A percentile compares a stretch with the other conserved stretches of the same genome.
Evolutionary conservation across 2,797 vertebrate species (phyloP).

Genomic region (Naso thynnoides): DNA sequence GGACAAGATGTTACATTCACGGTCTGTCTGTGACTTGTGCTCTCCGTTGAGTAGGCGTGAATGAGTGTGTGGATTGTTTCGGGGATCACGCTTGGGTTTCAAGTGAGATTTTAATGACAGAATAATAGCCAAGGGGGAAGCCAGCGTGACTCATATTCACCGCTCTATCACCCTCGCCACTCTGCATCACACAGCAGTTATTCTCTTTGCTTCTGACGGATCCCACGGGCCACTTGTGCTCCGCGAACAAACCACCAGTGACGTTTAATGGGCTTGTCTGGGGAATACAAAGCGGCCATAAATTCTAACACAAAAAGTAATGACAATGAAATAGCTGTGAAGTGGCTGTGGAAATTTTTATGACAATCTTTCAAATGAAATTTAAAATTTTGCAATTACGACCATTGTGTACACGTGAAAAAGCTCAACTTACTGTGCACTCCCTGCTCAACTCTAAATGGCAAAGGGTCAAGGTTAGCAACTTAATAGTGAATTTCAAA

Average conservation of each 20-base stretch:
- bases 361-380: background rate
- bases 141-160: conserved; percentile 74
- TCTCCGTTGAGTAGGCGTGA: conserved; percentile 49
- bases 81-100: conserved; percentile 39
- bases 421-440: too few species aligned
- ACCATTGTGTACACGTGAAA: too few species aligned
- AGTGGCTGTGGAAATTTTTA: conserved; percentile 1
- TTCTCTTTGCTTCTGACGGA: conserved; percentile 46
- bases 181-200: conserved; percentile 63
- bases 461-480: background rate
- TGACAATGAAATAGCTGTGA: conserved; percentile 41
- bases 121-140: conserved; percentile 75
- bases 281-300: conserved; percentile 33
- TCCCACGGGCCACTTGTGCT: conserved; percentile 39
- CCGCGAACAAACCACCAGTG: conserved; percentile 35
- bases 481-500: too few species aligned
- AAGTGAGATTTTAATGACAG: conserved; percentile 71
- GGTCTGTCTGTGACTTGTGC: conserved; percentile 40
- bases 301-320: conserved; percentile 26
- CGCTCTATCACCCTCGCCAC: conserved; percentile 65
- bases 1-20: conserved; percentile 28
- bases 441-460: too few species aligned
- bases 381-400: too few species aligned
- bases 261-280: conserved; percentile 39
- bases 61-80: conserved; percentile 71